Conservation (phyloP, 2,797 vertebrate species). For the Kryptolebias ocellatus region DNA sequence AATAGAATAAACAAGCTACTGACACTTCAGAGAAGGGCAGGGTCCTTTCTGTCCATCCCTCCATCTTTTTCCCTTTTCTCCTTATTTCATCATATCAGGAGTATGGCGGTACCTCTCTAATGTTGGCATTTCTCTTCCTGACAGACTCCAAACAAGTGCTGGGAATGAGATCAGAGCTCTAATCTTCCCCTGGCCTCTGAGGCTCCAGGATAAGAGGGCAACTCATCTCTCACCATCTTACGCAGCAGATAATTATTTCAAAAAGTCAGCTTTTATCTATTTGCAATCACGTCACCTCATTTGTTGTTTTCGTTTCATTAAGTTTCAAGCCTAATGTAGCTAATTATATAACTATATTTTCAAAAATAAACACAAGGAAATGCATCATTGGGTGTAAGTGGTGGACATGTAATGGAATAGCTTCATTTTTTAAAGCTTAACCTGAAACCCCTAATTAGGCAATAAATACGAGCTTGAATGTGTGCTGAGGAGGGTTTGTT, state of each 20-base stretch:
- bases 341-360: slow-evolving; percentile 59
- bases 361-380: slow-evolving; percentile 55
- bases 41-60: slow-evolving; percentile 76
- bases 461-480: slow-evolving; percentile 2
- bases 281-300: slow-evolving; percentile 50
- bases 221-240: slow-evolving; percentile 79
- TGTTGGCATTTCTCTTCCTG: slow-evolving; percentile 99
- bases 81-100: slow-evolving; percentile 99
- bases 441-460: slow-evolving; percentile 41
- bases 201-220: slow-evolving; percentile 87
- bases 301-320: slow-evolving; percentile 51
- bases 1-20: slow-evolving; percentile 90
- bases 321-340: slow-evolving; percentile 40
- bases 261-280: slow-evolving; percentile 81
- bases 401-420: slow-evolving; percentile 40
- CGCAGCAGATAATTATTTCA: slow-evolving; percentile 95
- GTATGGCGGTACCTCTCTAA: slow-evolving; percentile 97
- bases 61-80: slow-evolving; percentile 81
- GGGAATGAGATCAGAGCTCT: slow-evolving; percentile 98
- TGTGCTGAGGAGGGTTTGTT: slow-evolving; percentile 18
- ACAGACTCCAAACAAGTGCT: slow-evolving; percentile 99
- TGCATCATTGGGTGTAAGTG: slow-evolving; percentile 40
- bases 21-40: slow-evolving; percentile 83
- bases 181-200: slow-evolving; percentile 96
- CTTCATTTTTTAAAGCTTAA: slow-evolving; percentile 37